Percentiles rank a stretch among this genome's conserved stretches.
phyloP scores from a whole-genome alignment of 1,140 invertebrate genomes.

The Orchestia grillus region DNA sequence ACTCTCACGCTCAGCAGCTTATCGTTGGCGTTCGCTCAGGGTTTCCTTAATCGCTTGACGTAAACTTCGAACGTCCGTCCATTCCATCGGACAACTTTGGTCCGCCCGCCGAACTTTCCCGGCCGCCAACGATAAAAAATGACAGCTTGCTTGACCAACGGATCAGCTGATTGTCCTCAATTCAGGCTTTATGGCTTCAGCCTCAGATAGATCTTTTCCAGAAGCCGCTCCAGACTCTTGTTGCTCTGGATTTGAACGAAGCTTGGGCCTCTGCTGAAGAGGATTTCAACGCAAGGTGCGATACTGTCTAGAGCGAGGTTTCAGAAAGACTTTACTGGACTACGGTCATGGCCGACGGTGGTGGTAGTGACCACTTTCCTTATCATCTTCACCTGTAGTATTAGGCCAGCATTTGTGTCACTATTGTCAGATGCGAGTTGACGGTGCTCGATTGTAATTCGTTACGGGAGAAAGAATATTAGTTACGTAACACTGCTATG shows the following conservation, averaged over 20 bases:
- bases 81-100: background rate
- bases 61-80: background rate
- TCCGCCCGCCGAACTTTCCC: background rate
- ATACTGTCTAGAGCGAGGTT: background rate
- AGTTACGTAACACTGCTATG: too few relatives aligned
- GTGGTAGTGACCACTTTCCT: too few relatives aligned
- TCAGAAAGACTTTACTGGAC: background rate
- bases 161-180: slow-evolving; percentile 7
- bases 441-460: background rate
- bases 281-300: background rate
- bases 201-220: background rate
- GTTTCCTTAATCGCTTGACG: background rate
- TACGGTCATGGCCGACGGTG: background rate
- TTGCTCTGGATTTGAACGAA: background rate
- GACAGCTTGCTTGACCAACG: slow-evolving; percentile 5
- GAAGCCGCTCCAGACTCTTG: background rate
- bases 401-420: background rate
- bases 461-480: too few relatives aligned
- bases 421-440: background rate
- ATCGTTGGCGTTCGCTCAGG: background rate
- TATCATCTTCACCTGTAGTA: background rate
- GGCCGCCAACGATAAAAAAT: background rate
- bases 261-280: too few relatives aligned
- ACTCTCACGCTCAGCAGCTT: background rate
- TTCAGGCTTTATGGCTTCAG: background rate